Evolutionary conservation across 1,140 invertebrate genomes (phyloP), one percentile per base, ranked within the genome.

Genomic region (Cydia pomonella): DNA sequence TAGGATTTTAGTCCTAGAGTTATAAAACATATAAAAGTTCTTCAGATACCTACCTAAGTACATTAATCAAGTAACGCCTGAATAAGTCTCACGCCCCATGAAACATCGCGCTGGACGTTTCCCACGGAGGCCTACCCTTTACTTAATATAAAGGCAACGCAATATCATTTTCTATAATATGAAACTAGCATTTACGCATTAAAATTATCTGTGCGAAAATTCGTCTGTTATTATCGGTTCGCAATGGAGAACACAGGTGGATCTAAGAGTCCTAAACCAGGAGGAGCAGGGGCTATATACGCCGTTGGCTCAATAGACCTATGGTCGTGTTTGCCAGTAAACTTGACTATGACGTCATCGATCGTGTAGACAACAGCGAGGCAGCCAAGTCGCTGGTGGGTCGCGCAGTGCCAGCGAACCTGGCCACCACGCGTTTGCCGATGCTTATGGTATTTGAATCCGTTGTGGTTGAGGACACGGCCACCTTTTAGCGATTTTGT

Each of bases 381-480:
- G 53, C 86, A 87, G 5, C 83, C 82, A 6, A 77, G 74, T 38
- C 77, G 81, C 44, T 83, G 77, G 53, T 84, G 79, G 6, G 81
- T 85, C 1, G 79, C 77, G 62, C 86, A 87, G 72, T 83, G 82
- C 84, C 86, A 87, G 1, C 86, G 72, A 0, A 80, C 82, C 69
- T 83, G 84, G 3, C 59, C n/a, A 1, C 80, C 80, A 0, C 76
- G 76, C 13, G 62, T 47, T 9, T 82, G 63, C 9, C 83, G 63
- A 23, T 87, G 86, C 41, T 77, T 78, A 3, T 77, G 59, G 72
- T 83, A 87, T 64, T 79, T 82, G 76, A 80, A 87, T 0, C 81
- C 81, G 38, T 77, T 75, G 33, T 81, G 69, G 0, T 75, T 62
- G 0, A 88, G 74, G 16, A 83, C 76, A 0, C 73, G 75, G 1